phyloP scores from a whole-genome alignment of 2,888 invertebrate species.

The Mesorhabditis spiculigera region DNA sequence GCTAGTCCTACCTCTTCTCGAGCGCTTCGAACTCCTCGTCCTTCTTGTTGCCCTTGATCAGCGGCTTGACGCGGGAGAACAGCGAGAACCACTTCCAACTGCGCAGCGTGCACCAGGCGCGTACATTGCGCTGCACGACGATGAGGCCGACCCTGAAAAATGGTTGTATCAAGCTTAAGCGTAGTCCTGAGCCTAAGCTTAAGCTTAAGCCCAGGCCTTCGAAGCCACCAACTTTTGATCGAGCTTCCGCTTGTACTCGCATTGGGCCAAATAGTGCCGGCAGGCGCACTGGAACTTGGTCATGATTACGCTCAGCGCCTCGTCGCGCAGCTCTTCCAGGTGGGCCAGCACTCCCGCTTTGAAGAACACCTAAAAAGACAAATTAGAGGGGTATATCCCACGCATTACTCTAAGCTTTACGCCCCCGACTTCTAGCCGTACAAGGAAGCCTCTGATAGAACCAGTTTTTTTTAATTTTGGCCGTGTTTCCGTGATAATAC shows the following conservation, averaged over 20 bases:
- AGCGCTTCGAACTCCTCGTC: constrained; percentile 70
- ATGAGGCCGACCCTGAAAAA: constrained; percentile 61
- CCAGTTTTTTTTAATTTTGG: too few species aligned
- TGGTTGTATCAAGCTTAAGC: background rate
- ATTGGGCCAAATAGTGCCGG: constrained; percentile 57
- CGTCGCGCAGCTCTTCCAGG: constrained; percentile 99
- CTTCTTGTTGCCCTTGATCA: constrained; percentile 55
- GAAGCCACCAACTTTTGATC: constrained; percentile 34
- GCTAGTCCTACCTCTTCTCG: constrained; percentile 67
- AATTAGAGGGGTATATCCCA: background rate
- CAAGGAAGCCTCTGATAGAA: too few species aligned
- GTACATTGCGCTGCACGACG: constrained; percentile 88
- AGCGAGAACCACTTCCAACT: constrained; percentile 87
- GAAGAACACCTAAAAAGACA: constrained; percentile 85
- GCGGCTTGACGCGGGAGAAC: constrained; percentile 40
- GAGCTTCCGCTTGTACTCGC: constrained; percentile 74
- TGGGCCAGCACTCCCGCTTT: constrained; percentile 99
- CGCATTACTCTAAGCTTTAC: too few species aligned
- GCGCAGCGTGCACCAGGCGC: constrained; percentile 95
- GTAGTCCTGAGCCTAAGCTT: too few species aligned
- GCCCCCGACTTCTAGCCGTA: too few species aligned
- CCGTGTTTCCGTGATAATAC: too few species aligned
- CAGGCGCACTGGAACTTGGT: constrained; percentile 63
- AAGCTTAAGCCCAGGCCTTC: background rate
- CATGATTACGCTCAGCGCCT: constrained; percentile 71